Percentiles rank a stretch among this genome's conserved stretches.
These are phyloP conservation scores for Muricea muricata DNA, from an alignment of 92 coral and sea anemone genomes.

Conservation along the genomic window DNA sequence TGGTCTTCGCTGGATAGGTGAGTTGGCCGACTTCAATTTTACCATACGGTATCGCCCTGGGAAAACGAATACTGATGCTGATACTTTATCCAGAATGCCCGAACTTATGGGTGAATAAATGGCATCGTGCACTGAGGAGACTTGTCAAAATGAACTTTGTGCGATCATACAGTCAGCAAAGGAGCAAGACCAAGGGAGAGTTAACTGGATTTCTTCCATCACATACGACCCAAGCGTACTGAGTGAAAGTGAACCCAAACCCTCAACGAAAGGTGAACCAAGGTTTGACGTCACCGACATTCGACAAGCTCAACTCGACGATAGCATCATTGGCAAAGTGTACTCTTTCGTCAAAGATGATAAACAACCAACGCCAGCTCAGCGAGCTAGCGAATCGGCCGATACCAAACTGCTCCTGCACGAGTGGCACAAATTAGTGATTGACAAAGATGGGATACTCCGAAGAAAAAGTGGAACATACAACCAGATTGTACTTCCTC, in stretches of 20 bases:
- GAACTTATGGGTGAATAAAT: conserved; percentile 5
- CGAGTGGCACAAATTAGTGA: conserved; percentile 60
- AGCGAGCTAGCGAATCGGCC: conserved; percentile 37
- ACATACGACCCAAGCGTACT: not conserved
- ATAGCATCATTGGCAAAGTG: not conserved
- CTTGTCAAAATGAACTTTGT: conserved; percentile 5
- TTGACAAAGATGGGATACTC: conserved; percentile 60
- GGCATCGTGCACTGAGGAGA: conserved; percentile 18
- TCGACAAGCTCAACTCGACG: not conserved
- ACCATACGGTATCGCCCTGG: conserved; percentile 35
- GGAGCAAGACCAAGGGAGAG: not conserved
- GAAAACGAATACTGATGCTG: conserved; percentile 42
- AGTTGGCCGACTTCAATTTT: conserved; percentile 55
- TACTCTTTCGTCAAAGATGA: not conserved
- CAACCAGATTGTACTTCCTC: conserved; percentile 47
- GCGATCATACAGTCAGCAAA: not conserved
- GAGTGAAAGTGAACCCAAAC: not conserved
- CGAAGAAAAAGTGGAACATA: conserved; percentile 37
- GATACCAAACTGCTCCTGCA: conserved; percentile 43
- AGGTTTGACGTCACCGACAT: not conserved
- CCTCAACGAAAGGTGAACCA: conserved; percentile 8
- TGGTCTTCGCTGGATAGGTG: conserved; percentile 43
- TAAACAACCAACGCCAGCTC: not conserved
- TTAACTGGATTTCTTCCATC: not conserved
- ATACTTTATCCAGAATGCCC: conserved; percentile 38